Conservation (phyloP, 2,888 invertebrate genomes). For the Athetis lepigone region DNA sequence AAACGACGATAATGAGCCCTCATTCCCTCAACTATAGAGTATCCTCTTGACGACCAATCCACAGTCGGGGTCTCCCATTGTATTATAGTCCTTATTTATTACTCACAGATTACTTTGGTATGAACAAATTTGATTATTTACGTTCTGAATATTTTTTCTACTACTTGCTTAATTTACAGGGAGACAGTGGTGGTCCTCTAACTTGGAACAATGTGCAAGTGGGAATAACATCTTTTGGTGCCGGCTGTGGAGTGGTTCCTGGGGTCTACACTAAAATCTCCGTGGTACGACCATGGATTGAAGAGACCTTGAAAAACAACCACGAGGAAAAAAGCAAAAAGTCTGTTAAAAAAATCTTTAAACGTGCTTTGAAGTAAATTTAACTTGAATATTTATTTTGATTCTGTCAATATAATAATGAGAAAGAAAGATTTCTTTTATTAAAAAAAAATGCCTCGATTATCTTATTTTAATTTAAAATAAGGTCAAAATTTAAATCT, state of each 20-base stretch:
- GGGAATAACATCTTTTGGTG: slow-evolving; percentile 71
- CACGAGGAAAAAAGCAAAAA: background rate
- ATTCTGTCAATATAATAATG: background rate
- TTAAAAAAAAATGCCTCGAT: no score
- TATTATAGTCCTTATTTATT: no score
- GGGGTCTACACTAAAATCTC: slow-evolving; percentile 70
- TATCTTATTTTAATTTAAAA: no score
- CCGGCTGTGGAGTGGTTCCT: slow-evolving; percentile 66
- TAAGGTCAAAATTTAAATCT: no score
- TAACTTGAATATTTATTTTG: background rate
- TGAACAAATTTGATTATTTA: no score
- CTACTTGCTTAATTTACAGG: slow-evolving; percentile 62
- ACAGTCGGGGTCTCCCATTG: no score
- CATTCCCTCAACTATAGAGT: no score
- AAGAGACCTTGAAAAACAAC: slow-evolving; percentile 40
- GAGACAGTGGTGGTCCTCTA: slow-evolving; percentile 75
- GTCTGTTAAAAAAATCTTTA: slow-evolving; percentile 20
- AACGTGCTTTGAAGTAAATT: slow-evolving; percentile 6
- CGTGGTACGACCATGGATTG: slow-evolving; percentile 66
- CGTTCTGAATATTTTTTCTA: no score
- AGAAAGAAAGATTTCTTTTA: background rate
- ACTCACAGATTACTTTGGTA: no score
- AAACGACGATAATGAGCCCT: no score
- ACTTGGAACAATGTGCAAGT: slow-evolving; percentile 65
- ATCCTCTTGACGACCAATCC: no score